Evolutionary conservation across 2,113 vertebrate species (phyloP).

Genomic region (Sarotherodon lohbergeri): DNA sequence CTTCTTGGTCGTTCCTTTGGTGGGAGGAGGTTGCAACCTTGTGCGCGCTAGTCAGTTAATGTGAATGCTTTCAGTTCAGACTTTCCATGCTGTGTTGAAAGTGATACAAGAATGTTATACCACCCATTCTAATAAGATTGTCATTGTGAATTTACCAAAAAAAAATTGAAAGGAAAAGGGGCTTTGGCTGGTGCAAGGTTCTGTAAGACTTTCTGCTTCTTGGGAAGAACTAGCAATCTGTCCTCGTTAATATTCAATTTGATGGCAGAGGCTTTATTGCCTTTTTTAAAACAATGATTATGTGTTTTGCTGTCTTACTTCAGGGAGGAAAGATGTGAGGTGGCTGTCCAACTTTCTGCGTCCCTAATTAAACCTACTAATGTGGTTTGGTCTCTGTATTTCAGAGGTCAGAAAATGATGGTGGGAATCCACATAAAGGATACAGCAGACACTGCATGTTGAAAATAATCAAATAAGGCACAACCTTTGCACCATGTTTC

Average conservation of each 20-base stretch:
- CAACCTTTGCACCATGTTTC: slow-evolving; percentile 19
- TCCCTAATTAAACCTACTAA: slow-evolving; percentile 54
- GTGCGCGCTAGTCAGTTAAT: neutral
- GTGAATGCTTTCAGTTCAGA: neutral
- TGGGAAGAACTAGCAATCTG: neutral
- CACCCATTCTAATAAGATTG: neutral
- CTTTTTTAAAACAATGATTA: neutral
- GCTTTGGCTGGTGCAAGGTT: neutral
- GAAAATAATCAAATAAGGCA: slow-evolving; percentile 42
- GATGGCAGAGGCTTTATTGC: neutral
- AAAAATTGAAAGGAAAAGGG: neutral
- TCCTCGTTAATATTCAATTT: neutral
- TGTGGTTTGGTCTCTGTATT: slow-evolving; percentile 56
- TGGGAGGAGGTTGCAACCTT: neutral
- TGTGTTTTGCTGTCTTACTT: neutral
- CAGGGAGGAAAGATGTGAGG: slow-evolving; percentile 28
- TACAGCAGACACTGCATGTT: slow-evolving; percentile 13
- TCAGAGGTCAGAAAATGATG: slow-evolving; percentile 22
- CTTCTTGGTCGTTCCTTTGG: neutral
- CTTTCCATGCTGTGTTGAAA: neutral
- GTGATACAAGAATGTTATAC: neutral
- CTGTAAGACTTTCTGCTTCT: neutral
- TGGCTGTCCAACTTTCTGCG: slow-evolving; percentile 1
- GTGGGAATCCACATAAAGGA: slow-evolving; percentile 54
- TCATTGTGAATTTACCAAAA: neutral